These are phyloP conservation scores for Apostichopus parvimensis DNA, from an alignment of 35 echinoderm and acorn worm species.

Conservation along the genomic window DNA sequence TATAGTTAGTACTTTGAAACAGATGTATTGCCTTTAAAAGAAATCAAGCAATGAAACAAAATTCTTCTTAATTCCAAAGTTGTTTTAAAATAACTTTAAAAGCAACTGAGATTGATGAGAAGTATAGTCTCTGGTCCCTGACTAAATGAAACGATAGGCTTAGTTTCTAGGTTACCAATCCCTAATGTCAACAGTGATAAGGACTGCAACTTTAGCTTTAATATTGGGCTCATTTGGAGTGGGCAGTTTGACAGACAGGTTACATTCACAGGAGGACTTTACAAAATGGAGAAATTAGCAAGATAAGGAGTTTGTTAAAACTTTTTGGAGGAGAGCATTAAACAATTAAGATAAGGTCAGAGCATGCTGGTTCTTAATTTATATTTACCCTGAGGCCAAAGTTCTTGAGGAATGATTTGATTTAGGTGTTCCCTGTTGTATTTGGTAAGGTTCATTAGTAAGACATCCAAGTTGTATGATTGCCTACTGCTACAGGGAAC, in stretches of 20 bases:
- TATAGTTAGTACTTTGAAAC: too few relatives aligned
- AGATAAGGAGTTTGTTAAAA: neutral
- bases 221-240: neutral
- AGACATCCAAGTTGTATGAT: neutral
- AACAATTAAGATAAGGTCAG: conserved; percentile 47
- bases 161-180: conserved; percentile 13
- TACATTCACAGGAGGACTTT: neutral
- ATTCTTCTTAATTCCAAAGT: too few relatives aligned
- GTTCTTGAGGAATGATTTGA: neutral
- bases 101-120: too few relatives aligned
- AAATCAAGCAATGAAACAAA: too few relatives aligned
- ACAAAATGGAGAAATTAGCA: neutral
- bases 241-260: conserved; percentile 2
- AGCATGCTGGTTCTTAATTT: conserved; percentile 6
- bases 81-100: too few relatives aligned
- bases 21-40: too few relatives aligned
- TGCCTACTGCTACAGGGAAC: neutral
- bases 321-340: conserved; percentile 16
- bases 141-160: neutral
- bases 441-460: neutral
- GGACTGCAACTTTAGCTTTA: neutral
- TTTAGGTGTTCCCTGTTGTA: neutral
- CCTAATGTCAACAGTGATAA: neutral
- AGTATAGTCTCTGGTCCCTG: too few relatives aligned
- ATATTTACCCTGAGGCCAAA: conserved; percentile 6